Evolutionary conservation across 2,888 invertebrate species (phyloP), one percentile per base, ranked within the genome.

Genomic region (Salpingus planirostris): DNA sequence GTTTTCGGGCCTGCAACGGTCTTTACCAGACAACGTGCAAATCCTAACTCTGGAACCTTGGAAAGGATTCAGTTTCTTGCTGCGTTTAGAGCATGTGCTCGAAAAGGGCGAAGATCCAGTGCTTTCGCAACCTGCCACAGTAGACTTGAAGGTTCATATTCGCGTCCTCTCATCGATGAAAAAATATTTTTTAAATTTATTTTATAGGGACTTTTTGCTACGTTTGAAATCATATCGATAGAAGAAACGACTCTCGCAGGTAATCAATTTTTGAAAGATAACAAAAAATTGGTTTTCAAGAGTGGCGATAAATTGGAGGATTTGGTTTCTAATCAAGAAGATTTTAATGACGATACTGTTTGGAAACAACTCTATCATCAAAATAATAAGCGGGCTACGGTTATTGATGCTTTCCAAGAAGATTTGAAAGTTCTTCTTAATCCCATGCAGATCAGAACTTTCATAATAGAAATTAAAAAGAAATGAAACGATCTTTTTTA

Each of bases 1-100:
- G 36, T 36, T 21, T 14, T 28, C 36, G 14, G 65, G 67, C 0
- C 38, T 50, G 12, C 29, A 13, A 7, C 21, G 24, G 5, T 51
- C 64, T 0, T 52, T 89, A 2, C 85, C 87, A 0, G 59, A 66
- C 15, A 82, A 82, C 22, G 62, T 89, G 0, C 80, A 87, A 52
- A 61, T 90, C 24, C 59, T 90, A 6, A 86, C 86, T 0, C 53
- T 89, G 24, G 89, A 90, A 47, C 83, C 84, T 0, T 85, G 82
- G 80, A 69, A 68, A 35, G 65, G 59, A 5, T 64, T 66, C 1
- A 36, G 37, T 11, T 44, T 40, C 11, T 35, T 50, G n/a, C 15
- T 50, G 11, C 69, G 89, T 11, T 57, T 89, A 1, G 89, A 90
- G 47, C 84, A 89, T 55, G 27, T 49, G 23, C 45, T 52, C 27